Percentiles rank a stretch among this genome's conserved stretches.
phyloP scores from a whole-genome alignment of 2,113 vertebrate genomes.

The Polypterus senegalus region DNA sequence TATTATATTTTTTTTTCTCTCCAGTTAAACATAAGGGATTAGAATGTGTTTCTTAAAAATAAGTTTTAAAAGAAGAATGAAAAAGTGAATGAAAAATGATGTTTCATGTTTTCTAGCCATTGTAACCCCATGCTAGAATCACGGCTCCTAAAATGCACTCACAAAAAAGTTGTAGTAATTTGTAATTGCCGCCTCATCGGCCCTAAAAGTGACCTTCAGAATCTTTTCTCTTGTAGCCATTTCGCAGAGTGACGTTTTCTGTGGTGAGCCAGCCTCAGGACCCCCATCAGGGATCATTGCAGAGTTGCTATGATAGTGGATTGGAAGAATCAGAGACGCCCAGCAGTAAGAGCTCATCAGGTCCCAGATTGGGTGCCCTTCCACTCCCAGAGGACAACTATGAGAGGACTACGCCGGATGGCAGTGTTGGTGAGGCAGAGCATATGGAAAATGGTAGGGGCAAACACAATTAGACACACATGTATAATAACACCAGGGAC shows the following conservation, averaged over 20 bases:
- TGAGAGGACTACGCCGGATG: slow-evolving; percentile 99
- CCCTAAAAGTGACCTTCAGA: slow-evolving; percentile 80
- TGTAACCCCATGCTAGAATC: not conserved
- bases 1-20: no score
- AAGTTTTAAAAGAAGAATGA: no score
- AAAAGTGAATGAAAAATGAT: no score
- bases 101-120: not conserved
- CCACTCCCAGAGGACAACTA: slow-evolving; percentile 99
- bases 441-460: slow-evolving; percentile 99
- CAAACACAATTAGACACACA: slow-evolving; percentile 74
- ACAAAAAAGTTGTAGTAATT: not conserved
- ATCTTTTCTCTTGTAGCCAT: slow-evolving; percentile 97
- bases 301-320: slow-evolving; percentile 99
- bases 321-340: slow-evolving; percentile 98
- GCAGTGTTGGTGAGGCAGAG: slow-evolving; percentile 99
- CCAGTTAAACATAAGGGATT: no score
- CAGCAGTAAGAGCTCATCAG: slow-evolving; percentile 99
- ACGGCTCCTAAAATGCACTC: not conserved
- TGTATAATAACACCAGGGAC: slow-evolving; percentile 47
- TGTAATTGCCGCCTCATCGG: slow-evolving; percentile 31
- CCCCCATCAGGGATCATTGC: slow-evolving; percentile 98
- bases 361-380: slow-evolving; percentile 94
- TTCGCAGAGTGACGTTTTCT: slow-evolving; percentile 99
- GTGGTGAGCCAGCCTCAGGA: slow-evolving; percentile 99
- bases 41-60: no score